These are phyloP conservation scores for Stenurella melanura DNA, from an alignment of 2,888 invertebrate species.

Conservation along the genomic window DNA sequence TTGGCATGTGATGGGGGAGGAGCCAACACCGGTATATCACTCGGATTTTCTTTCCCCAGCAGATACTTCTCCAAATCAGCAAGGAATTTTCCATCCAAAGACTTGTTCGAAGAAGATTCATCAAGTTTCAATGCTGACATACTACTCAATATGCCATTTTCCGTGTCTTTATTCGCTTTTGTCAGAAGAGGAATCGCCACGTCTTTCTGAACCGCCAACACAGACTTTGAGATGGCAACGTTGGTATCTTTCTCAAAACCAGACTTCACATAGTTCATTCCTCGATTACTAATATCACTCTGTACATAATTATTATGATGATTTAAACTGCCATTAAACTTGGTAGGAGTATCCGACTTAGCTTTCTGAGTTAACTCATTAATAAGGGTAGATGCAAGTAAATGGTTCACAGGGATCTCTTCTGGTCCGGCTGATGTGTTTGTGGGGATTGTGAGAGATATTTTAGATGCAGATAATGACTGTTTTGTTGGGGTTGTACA, in stretches of 20 bases:
- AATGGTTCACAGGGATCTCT: background rate
- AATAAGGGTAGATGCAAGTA: background rate
- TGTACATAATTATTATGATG: conserved; percentile 51
- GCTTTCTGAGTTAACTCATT: conserved; percentile 19
- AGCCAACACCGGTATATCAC: conserved; percentile 72
- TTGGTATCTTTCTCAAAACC: conserved; percentile 46
- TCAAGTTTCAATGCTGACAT: conserved; percentile 56
- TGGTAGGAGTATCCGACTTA: conserved; percentile 21
- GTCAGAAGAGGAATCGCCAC: conserved; percentile 49
- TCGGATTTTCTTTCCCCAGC: conserved; percentile 57
- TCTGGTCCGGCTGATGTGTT: background rate
- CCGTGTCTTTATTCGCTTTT: conserved; percentile 32
- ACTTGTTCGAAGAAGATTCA: conserved; percentile 53
- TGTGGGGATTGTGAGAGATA: conserved; percentile 12
- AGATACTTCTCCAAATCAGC: conserved; percentile 81
- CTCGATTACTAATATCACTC: conserved; percentile 61
- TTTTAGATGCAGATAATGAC: conserved; percentile 4
- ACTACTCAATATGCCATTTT: conserved; percentile 48
- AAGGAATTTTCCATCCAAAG: conserved; percentile 75
- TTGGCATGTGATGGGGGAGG: conserved; percentile 72
- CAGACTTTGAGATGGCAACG: conserved; percentile 56
- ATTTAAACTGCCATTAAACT: conserved; percentile 23
- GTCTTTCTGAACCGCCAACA: conserved; percentile 57
- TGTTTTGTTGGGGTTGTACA: conserved; percentile 50
- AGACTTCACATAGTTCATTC: conserved; percentile 59